Conservation (phyloP, 2,888 invertebrate species). For the Athripsodes cinereus region DNA sequence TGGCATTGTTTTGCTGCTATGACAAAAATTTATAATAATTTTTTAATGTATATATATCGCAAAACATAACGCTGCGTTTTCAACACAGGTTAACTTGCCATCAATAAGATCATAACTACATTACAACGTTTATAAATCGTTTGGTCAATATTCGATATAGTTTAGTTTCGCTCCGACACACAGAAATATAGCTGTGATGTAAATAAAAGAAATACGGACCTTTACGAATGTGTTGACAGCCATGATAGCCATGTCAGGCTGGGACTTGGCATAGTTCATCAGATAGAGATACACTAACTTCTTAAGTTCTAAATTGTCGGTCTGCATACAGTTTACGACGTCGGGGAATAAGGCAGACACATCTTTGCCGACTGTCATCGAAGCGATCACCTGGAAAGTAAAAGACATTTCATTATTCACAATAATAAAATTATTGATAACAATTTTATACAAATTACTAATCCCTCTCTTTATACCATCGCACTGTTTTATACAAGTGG, state of each 20-base stretch:
- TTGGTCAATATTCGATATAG: no score
- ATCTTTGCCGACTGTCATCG: constrained; percentile 99
- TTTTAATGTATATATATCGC: no score
- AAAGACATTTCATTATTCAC: neutral
- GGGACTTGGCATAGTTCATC: constrained; percentile 99
- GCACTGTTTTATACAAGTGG: neutral
- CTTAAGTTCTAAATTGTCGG: constrained; percentile 97
- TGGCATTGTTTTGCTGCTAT: no score
- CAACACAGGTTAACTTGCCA: no score
- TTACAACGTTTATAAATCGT: no score
- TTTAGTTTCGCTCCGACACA: no score
- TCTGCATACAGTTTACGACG: constrained; percentile 99
- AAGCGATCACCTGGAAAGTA: constrained; percentile 84
- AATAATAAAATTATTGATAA: neutral
- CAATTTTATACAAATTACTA: neutral
- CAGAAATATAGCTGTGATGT: no score
- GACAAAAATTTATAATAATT: no score
- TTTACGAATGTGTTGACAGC: constrained; percentile 99
- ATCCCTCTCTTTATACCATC: neutral
- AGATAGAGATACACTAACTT: constrained; percentile 97
- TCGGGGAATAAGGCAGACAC: constrained; percentile 98
- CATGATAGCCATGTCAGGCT: constrained; percentile 99
- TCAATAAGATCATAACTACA: no score
- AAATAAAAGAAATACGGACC: constrained; percentile 49
- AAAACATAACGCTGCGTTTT: no score